Conservation (phyloP, 2,888 invertebrate genomes). For the Carabus problematicus region DNA sequence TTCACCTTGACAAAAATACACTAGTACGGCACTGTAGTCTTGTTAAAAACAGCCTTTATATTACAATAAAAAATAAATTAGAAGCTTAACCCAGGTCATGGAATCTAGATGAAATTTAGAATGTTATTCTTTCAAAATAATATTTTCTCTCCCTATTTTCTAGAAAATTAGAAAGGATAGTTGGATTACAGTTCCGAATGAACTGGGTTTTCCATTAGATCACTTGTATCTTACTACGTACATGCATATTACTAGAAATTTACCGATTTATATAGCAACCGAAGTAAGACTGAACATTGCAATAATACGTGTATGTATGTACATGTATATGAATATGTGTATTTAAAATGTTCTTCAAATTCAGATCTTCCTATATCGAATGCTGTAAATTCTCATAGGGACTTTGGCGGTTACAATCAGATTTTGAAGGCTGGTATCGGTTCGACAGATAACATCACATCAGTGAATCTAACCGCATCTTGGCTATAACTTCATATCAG, state of each 20-base stretch:
- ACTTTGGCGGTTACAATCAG: slow-evolving; percentile 46
- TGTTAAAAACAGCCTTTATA: slow-evolving; percentile 10
- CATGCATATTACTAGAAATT: too few species aligned
- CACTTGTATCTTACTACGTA: too few species aligned
- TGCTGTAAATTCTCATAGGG: slow-evolving; percentile 40
- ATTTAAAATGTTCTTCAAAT: slow-evolving; percentile 3
- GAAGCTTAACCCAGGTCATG: slow-evolving; percentile 32
- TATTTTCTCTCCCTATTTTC: slow-evolving; percentile 2
- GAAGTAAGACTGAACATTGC: too few species aligned
- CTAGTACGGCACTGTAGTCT: too few species aligned
- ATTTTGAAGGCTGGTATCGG: slow-evolving; percentile 50
- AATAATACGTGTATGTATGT: neutral
- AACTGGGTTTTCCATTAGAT: too few species aligned
- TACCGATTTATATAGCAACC: too few species aligned
- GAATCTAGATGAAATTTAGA: slow-evolving; percentile 25
- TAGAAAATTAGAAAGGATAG: neutral
- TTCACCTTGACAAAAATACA: too few species aligned
- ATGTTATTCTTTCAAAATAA: slow-evolving; percentile 28
- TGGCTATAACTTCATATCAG: slow-evolving; percentile 57
- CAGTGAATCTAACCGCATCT: slow-evolving; percentile 57
- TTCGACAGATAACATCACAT: slow-evolving; percentile 52
- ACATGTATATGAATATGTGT: slow-evolving; percentile 2
- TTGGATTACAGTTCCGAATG: neutral
- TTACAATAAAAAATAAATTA: slow-evolving; percentile 37
- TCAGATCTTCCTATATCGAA: slow-evolving; percentile 11